phyloP scores from a whole-genome alignment of 2,888 invertebrate species.

The Stenodema calcarata region DNA sequence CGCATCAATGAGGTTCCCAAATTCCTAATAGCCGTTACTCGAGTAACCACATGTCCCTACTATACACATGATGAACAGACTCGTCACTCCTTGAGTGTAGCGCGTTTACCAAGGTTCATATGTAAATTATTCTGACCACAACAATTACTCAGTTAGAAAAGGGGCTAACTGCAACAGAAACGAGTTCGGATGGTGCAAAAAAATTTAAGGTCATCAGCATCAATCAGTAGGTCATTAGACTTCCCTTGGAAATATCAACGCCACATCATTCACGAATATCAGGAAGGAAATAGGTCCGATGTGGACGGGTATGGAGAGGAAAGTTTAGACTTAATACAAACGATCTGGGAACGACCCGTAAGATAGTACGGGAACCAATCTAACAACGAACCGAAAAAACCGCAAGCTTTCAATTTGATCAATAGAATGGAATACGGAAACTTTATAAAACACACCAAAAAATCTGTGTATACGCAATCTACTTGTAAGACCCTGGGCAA shows the following conservation, averaged over 20 bases:
- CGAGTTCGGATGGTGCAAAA: neutral
- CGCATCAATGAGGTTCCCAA: no score
- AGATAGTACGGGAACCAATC: no score
- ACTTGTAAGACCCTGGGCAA: no score
- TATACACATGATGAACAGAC: neutral
- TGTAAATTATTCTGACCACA: neutral
- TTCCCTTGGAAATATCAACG: neutral
- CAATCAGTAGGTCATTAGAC: neutral
- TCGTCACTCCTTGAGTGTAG: neutral
- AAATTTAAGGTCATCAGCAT: neutral
- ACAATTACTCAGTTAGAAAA: neutral
- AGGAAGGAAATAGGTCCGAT: neutral
- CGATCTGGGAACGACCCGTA: no score
- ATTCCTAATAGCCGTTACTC: neutral
- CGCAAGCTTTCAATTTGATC: no score
- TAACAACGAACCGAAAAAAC: no score
- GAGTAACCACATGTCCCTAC: neutral
- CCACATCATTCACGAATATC: neutral
- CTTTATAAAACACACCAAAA: no score
- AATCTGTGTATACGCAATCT: no score
- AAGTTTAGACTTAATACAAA: neutral
- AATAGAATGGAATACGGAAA: no score
- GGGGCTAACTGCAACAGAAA: neutral
- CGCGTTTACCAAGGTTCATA: neutral
- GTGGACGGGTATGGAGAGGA: neutral